A percentile compares a stretch with the other conserved stretches of the same genome.
phyloP scores from a whole-genome alignment of 2,113 vertebrate species.

The Carlito syrichta region DNA sequence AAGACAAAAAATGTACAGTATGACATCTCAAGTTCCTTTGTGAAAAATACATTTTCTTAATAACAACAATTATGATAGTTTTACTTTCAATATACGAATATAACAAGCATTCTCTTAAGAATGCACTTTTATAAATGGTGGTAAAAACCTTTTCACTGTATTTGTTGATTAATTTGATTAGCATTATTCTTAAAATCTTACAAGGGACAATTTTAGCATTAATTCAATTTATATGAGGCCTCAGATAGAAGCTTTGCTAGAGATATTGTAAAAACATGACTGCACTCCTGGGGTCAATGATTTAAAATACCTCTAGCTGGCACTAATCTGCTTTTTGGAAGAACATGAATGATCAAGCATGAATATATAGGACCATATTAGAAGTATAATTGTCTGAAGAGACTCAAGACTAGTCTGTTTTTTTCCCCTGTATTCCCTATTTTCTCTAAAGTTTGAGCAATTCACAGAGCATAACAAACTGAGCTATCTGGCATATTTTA shows the following conservation, averaged over 20 bases:
- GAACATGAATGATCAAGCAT: background rate
- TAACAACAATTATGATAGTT: background rate
- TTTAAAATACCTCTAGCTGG: background rate
- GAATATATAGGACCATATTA: background rate
- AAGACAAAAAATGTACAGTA: background rate
- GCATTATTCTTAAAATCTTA: background rate
- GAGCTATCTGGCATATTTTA: background rate
- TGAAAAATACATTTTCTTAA: background rate
- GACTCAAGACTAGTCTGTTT: background rate
- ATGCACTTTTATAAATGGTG: background rate
- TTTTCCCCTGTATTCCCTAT: background rate
- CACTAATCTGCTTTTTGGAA: background rate
- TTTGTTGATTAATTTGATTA: slow-evolving; percentile 2
- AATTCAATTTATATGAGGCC: background rate
- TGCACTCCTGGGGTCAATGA: background rate
- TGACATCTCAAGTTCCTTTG: background rate
- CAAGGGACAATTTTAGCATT: background rate
- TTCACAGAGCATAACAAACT: background rate
- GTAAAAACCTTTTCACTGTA: background rate
- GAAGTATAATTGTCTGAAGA: background rate
- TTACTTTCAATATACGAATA: background rate
- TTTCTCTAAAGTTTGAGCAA: background rate
- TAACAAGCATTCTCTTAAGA: background rate
- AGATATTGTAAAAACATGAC: background rate
- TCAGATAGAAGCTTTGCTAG: background rate